Evolutionary conservation across 1,140 invertebrate genomes (phyloP), one percentile per base, ranked within the genome.

Genomic region (Zaprionus ghesquierei): DNA sequence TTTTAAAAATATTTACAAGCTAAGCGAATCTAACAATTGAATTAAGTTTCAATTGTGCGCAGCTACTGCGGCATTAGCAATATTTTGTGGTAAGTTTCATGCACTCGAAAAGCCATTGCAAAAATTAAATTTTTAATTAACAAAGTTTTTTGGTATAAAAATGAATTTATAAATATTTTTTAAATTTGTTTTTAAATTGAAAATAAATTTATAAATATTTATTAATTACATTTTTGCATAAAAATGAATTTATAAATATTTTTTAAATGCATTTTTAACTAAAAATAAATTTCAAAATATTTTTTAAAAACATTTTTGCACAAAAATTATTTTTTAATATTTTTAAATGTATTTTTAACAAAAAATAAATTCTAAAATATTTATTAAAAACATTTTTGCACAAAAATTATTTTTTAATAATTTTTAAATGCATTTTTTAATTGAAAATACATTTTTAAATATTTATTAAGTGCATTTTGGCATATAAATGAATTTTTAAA

Each of bases 71-170:
- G 44, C 44, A 15, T 38, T 44, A 33, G 13, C 23, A 51, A 22
- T 69, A 69, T 74, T 70, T 69, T 56, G 58, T 69, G 71, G 71
- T 75, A 75, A 75, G 71, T 31, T 65, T n/a, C 12, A 33, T 15
- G n/a, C 8, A 44, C 12, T 50, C 23, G 12, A 38, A 58, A 31
- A 46, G 22, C 9, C 18, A 22, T 22, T 46, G 10, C 20, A 9
- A n/a, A 41, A 41, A 41, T 41, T 15, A n/a, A 33, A 12, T 41
- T 41, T 12, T 5, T 10, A 33, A 41, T 15, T 27, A 13, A 46
- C 41, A 58, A n/a, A n/a, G n/a, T n/a, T n/a, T n/a, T n/a, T n/a
- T n/a, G n/a, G n/a, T n/a, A n/a, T n/a, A n/a, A n/a, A n/a, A n/a
- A 29, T 5, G 13, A 20, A 18, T 54, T 29, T 15, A 15, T 29